These are phyloP conservation scores for Eilema caniola DNA, from an alignment of 2,888 invertebrate species.

Conservation along the genomic window DNA sequence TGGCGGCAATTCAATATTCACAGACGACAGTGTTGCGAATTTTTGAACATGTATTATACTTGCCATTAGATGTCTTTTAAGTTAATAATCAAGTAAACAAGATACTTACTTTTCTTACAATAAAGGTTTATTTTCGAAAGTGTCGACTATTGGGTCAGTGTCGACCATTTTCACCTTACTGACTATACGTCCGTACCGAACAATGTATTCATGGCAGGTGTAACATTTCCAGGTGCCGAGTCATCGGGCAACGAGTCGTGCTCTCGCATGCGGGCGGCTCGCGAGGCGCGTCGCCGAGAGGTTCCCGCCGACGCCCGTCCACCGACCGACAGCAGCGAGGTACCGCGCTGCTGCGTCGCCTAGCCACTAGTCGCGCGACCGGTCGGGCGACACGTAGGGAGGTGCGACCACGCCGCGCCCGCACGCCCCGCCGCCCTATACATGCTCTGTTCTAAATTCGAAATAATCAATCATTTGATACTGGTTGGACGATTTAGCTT, in stretches of 20 bases:
- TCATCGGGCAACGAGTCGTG: constrained; percentile 82
- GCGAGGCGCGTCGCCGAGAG: constrained; percentile 79
- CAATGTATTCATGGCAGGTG: not conserved
- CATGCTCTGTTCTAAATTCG: constrained; percentile 16
- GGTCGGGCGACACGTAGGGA: constrained; percentile 44
- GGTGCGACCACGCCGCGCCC: constrained; percentile 48
- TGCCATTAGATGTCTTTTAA: no score
- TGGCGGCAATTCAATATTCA: no score
- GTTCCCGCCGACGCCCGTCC: constrained; percentile 77
- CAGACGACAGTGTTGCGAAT: no score
- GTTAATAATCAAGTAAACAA: no score
- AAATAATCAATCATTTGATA: constrained; percentile 14
- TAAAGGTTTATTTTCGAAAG: no score
- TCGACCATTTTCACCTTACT: no score
- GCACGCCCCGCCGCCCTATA: constrained; percentile 35
- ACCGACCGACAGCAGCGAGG: constrained; percentile 84
- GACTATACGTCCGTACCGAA: not conserved
- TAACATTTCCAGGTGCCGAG: constrained; percentile 64
- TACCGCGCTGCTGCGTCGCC: constrained; percentile 77
- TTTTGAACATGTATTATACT: no score
- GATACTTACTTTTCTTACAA: no score
- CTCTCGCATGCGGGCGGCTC: constrained; percentile 79
- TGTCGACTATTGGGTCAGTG: no score
- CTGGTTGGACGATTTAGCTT: constrained; percentile 10
- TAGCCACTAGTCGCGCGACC: constrained; percentile 49